Evolutionary conservation across 2,888 invertebrate genomes (phyloP), one percentile per base, ranked within the genome.

Genomic region (Hemaris fuciformis): DNA sequence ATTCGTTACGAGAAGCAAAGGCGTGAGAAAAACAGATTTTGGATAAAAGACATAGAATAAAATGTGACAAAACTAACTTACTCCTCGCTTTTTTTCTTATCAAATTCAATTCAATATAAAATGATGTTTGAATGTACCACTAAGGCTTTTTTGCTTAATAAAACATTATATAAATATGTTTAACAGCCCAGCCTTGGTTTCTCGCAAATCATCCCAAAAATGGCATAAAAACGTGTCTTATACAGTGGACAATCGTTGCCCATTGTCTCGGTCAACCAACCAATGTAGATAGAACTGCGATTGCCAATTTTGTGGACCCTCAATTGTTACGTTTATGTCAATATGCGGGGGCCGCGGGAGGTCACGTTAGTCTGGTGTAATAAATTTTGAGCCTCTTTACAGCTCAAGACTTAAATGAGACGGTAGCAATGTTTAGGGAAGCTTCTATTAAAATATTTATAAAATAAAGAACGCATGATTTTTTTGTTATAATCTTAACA

Each of bases 201-300:
- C 58, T 58, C 48, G 62, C 59, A 63, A 63, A 46, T 57, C 60
- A 60, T 41, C 57, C 63, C 63, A 60, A 63, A 62, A 63, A 60
- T 57, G 60, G 63, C 15, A 46, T 57, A 60, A 48, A 63, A 45
- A 63, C 56, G 27, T 45, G 57, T 57, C 60, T 46, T 58, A 56
- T 38, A 22, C 62, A 62, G 62, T 62, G 41, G 62, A 27, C 63
- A 62, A 62, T 63, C 60, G 42, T 57, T 42, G 57, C 46, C 57
- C 63, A 63, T 63, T 63, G 63, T 63, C 56, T 48, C 20, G 23
- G 7, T 23, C n/a, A 8, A 6, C 25, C 53, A 41, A 27, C 60
- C 25, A 27, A 15, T 18, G 4, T 20, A 27, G 8, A 5, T 27
- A 42, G 62, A 53, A 27, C 62, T 15, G 23, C 48, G 15, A 4